phyloP scores from a whole-genome alignment of 1,140 invertebrate species.

The Heterodera carotae region DNA sequence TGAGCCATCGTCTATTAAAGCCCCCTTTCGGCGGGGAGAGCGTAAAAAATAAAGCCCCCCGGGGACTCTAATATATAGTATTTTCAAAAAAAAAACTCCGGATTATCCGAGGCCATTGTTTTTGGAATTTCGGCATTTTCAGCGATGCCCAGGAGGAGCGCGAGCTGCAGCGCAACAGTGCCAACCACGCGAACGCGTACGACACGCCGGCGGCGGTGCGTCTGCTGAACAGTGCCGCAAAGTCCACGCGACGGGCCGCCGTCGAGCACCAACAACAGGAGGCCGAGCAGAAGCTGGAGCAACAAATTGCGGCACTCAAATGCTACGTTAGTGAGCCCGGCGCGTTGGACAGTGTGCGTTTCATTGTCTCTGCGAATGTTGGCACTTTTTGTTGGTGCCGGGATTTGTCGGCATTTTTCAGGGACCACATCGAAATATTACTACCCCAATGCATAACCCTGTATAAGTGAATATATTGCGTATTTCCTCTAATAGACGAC shows the following conservation, averaged over 20 bases:
- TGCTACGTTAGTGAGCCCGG: constrained; percentile 28
- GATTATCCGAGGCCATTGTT: too few species aligned
- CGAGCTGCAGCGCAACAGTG: too few species aligned
- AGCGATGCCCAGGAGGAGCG: constrained; percentile 12
- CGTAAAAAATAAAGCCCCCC: too few species aligned
- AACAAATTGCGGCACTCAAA: constrained; percentile 29
- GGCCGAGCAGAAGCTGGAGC: constrained; percentile 12
- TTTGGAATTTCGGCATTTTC: too few species aligned
- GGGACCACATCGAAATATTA: too few species aligned
- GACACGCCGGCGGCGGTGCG: constrained; percentile 2
- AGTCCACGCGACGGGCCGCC: background rate
- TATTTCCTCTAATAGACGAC: too few species aligned
- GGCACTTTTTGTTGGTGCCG: background rate
- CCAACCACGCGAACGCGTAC: background rate
- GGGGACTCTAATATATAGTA: too few species aligned
- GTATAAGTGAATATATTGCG: too few species aligned
- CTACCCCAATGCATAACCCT: too few species aligned
- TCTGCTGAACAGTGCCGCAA: constrained; percentile 4
- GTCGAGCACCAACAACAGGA: constrained; percentile 11
- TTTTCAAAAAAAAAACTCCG: too few species aligned
- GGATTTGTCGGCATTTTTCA: background rate
- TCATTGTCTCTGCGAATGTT: background rate
- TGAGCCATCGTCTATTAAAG: too few species aligned
- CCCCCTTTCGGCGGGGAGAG: too few species aligned
- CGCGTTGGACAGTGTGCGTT: constrained; percentile 17